phyloP scores from a whole-genome alignment of 92 coral and sea anemone genomes.

The Palythoa grandis region DNA sequence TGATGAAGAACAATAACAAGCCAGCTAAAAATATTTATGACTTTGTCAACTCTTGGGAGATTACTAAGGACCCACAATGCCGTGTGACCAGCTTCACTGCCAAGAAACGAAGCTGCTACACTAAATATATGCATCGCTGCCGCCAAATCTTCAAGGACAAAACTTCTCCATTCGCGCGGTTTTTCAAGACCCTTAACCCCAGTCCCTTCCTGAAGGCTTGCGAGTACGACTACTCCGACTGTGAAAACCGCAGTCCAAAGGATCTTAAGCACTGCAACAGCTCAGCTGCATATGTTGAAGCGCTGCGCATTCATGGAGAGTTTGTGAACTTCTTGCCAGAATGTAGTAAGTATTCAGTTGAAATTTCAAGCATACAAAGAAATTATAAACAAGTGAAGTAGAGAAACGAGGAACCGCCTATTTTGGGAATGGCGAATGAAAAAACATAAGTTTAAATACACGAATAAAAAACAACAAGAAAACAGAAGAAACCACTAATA shows the following conservation, averaged over 20 bases:
- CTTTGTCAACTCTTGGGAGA: conserved; percentile 97
- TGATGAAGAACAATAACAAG: conserved; percentile 64
- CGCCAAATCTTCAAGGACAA: conserved; percentile 73
- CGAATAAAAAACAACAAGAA: no score
- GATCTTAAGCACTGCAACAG: conserved; percentile 93
- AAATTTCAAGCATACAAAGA: not conserved
- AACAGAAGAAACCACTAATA: no score
- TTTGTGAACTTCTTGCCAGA: conserved; percentile 88
- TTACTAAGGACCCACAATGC: conserved; percentile 75
- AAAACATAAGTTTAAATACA: no score
- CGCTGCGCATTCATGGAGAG: conserved; percentile 84
- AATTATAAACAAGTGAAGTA: not conserved
- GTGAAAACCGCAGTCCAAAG: conserved; percentile 65
- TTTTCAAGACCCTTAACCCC: conserved; percentile 76
- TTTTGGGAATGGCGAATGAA: no score
- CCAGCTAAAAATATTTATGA: conserved; percentile 69
- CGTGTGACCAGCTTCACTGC: conserved; percentile 24
- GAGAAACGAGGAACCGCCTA: no score
- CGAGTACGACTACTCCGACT: conserved; percentile 78
- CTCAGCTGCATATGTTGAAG: conserved; percentile 92
- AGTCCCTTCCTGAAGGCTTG: conserved; percentile 91
- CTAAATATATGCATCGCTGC: conserved; percentile 67
- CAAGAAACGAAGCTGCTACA: conserved; percentile 32
- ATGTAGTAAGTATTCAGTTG: conserved; percentile 72
- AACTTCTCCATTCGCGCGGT: conserved; percentile 80